Evolutionary conservation across 2,113 vertebrate genomes (phyloP).

Genomic region (Redunca redunca): DNA sequence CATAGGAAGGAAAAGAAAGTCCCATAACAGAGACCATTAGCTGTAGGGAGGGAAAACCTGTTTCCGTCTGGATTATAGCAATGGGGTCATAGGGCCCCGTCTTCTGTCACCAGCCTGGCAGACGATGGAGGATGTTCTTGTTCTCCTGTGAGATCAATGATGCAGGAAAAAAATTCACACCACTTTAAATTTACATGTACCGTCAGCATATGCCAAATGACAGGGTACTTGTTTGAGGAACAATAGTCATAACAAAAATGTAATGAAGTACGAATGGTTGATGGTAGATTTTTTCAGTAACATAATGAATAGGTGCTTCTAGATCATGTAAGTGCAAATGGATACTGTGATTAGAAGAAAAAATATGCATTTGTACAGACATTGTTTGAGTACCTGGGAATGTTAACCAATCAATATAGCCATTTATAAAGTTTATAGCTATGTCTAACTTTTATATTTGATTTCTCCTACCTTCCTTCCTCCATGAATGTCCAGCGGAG

Average conservation of each 20-base stretch:
- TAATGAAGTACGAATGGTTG: not conserved
- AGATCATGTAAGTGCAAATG: not conserved
- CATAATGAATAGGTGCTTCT: not conserved
- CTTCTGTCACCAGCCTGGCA: not conserved
- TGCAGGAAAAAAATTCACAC: not conserved
- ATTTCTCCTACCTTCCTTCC: not conserved
- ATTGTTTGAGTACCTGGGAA: not conserved
- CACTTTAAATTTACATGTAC: not conserved
- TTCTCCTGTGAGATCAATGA: not conserved
- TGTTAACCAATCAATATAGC: not conserved
- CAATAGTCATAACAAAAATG: not conserved
- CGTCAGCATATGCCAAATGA: not conserved
- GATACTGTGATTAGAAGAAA: not conserved
- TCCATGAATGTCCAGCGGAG: not conserved
- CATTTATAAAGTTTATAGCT: conserved; percentile 28
- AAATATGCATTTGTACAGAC: not conserved
- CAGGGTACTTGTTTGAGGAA: not conserved
- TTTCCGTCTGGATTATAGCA: not conserved
- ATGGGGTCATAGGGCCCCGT: not conserved
- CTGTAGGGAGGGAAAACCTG: not conserved
- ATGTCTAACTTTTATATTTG: not conserved
- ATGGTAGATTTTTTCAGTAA: not conserved
- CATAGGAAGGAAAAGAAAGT: not conserved
- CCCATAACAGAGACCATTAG: not conserved
- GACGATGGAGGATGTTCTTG: not conserved